Evolutionary conservation across 2,797 vertebrate species (phyloP), one percentile per base, ranked within the genome.

Genomic region (Delichon dasypus): DNA sequence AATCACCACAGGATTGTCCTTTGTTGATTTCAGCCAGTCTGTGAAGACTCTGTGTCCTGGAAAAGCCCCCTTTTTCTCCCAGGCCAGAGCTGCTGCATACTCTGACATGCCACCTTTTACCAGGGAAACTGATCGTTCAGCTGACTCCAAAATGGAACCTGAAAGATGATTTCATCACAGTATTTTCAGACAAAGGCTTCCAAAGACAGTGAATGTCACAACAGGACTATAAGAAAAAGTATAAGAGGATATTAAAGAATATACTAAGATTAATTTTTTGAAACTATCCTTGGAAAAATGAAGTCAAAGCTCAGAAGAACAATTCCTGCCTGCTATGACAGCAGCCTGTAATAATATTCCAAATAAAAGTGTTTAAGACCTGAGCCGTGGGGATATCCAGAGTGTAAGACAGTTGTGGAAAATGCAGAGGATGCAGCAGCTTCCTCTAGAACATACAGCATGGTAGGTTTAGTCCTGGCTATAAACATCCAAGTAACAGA

Each of bases 141-240:
- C 93, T 38, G 98, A 96, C 93, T 99, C 96, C 54, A 99, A 62
- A 96, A 98, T 98, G 1, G 99, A 99, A 71, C 99, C 99, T 99
- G 92, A 50, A 96, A 95, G 21, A n/a, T 0, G 0, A 91, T 95
- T 95, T 68, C 44, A 82, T 90, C 16, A 51, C 36, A 44, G 7
- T 34, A 34, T 48, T 71, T 29, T 64, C 57, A 84, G 30, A 77
- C 1, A 78, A 68, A 78, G 70, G 22, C 11, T 29, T 68, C 42
- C 38, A 44, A 80, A 81, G 9, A 25, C 6, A 54, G 27, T 2
- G 2, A 2, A 18, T 42, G 1, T 54, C 47, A 51, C 30, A 76
- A 44, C 22, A 71, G 21, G 36, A 13, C 10, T 80, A 15, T 44
- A 67, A 64, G 11, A 70, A 73, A 60, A 83, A 64, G 5, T 21